Evolutionary conservation across 2,113 vertebrate species (phyloP), one percentile per base, ranked within the genome.

Genomic region (Odocoileus hemionus): DNA sequence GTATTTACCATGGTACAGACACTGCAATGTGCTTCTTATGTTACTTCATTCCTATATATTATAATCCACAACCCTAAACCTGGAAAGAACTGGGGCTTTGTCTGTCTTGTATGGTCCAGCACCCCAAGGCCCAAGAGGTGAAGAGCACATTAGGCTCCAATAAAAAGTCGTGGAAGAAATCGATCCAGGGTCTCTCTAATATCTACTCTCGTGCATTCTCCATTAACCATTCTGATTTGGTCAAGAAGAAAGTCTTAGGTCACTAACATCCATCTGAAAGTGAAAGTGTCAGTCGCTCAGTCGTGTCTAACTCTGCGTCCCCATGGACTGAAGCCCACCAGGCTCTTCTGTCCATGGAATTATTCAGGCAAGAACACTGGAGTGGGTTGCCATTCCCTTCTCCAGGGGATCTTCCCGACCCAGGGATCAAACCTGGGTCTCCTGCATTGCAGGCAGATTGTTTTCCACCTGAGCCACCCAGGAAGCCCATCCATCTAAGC

Each of bases 251-350:
- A 78, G 50, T 54, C 55, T 39, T 21, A 47, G 33, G n/a, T 55
- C 61, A 39, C 67, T 70, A 70, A 39, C 10, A 39, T 70, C 19
- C 0, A 0, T 39, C 67, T 70, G 10, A 70, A 70, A 70, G 19
- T 23, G 67, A 70, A 39, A 70, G 10, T 13, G 67, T 70, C 23
- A 70, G 67, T 39, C 36, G 19, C 67, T 70, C n/a, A 70, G n/a
- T 39, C 1, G 0, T 39, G 10, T 70, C 67, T 19, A 39, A 23
- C n/a, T 70, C 10, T 70, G 67, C 0, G 5, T 12, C n/a, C 67
- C 19, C 5, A 6, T 70, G 67, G 67, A 70, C 67, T 70, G 21
- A 39, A 70, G 67, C n/a, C 67, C n/a, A 70, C 67, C 19, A 39
- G n/a, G 19, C 19, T 39, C 67, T 21, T 39, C 67, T 70, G 67